phyloP scores from a whole-genome alignment of 2,888 invertebrate species.

The Drosophila lacicola region DNA sequence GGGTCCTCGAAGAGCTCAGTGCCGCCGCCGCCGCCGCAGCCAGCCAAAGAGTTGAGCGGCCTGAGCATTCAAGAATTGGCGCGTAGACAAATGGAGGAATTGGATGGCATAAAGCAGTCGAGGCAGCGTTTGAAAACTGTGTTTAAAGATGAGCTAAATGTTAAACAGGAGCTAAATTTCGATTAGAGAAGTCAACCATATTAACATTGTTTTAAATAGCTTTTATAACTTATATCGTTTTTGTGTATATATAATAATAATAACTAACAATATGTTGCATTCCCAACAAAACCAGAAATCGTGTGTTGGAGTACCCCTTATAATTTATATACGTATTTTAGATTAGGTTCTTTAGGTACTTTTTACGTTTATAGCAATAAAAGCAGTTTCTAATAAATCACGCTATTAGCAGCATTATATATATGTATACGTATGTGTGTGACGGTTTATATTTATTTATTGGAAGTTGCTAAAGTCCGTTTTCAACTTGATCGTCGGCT shows the following conservation, averaged over 20 bases:
- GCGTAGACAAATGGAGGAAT: slow-evolving; percentile 16
- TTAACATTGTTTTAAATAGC: slow-evolving; percentile 29
- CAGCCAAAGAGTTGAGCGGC: too few species aligned
- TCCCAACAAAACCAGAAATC: slow-evolving; percentile 26
- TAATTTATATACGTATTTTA: slow-evolving; percentile 24
- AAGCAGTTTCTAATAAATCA: slow-evolving; percentile 41
- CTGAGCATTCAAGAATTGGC: neutral
- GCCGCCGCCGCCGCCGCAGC: neutral
- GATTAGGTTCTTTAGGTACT: slow-evolving; percentile 51
- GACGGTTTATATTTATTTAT: slow-evolving; percentile 80
- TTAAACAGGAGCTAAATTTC: slow-evolving; percentile 18
- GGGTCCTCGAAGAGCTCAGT: too few species aligned
- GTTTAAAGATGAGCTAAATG: slow-evolving; percentile 3
- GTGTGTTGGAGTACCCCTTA: slow-evolving; percentile 23
- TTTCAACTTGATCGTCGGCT: slow-evolving; percentile 95
- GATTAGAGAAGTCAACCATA: neutral
- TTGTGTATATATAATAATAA: slow-evolving; percentile 53
- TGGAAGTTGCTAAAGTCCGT: slow-evolving; percentile 97
- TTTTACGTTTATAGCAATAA: slow-evolving; percentile 54
- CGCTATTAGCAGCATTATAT: slow-evolving; percentile 33
- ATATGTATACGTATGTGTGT: neutral
- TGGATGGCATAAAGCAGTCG: neutral
- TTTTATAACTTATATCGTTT: slow-evolving; percentile 42
- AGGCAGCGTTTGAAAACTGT: neutral
- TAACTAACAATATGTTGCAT: slow-evolving; percentile 67